Evolutionary conservation across 2,888 invertebrate species (phyloP), one percentile per base, ranked within the genome.

Genomic region (Patella depressa): DNA sequence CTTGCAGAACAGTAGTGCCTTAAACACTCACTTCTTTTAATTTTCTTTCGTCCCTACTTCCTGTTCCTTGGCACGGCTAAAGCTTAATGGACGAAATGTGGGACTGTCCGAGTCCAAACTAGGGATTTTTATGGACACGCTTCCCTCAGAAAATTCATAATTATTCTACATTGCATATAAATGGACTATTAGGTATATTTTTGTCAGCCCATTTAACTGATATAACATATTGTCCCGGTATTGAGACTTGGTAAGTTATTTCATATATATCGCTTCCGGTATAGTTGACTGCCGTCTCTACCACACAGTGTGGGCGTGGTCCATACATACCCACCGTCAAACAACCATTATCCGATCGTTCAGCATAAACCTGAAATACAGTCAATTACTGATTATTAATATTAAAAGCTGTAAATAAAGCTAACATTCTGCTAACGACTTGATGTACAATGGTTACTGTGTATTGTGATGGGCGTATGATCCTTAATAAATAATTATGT

Each of bases 201-300:
- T 75, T 71, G 19, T 88, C 88, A 24, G 84, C 85, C 89, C 89
- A 91, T 73, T 88, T 89, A 14, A 91, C 85, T 53, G 81, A 85
- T 15, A 91, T 90, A 59, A 89, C 78, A 78, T 91, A 91, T 69
- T 87, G 85, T 11, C 91, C 91, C 15, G 89, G 89, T 45, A 85
- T 81, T 19, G 87, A 85, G 53, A 91, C 91, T 81, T 86, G 87
- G 79, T 88, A 91, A 2, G 84, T 85, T 72, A 91, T 86, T 79
- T 90, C 90, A 78, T 91, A 90, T 24, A 89, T 76, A 77, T 90
- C 86, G 76, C 90, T 89, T 55, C 89, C 90, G 4, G 88, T 89
- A 83, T 89, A 90, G 12, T 85, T 81, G 7, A 91, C 86, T 14
- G 84, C 86, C n/a, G 89, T 88, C 77, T 89, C 89, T 7, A 82